These are phyloP conservation scores for Sebastes flavidus DNA, from an alignment of 2,797 vertebrate genomes.

Conservation along the genomic window DNA sequence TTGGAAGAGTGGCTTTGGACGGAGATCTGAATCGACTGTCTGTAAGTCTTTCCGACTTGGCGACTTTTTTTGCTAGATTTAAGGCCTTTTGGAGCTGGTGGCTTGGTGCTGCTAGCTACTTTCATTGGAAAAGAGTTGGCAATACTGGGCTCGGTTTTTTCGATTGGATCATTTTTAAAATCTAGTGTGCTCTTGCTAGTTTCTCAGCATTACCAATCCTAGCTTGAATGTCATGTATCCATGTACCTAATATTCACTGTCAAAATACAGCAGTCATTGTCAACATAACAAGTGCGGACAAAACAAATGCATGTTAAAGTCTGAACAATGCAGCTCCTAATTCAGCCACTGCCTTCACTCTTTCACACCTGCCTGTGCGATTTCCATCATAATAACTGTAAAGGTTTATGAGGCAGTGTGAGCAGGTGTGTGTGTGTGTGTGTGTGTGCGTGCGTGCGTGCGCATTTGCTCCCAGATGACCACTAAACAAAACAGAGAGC, in stretches of 20 bases:
- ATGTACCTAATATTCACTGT: background rate
- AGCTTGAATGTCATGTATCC: background rate
- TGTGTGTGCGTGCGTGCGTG: background rate
- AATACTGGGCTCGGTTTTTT: no score
- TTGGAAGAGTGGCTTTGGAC: no score
- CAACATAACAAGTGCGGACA: background rate
- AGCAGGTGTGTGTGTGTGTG: background rate
- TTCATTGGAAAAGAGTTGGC: no score
- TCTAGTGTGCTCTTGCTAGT: no score
- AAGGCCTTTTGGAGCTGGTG: no score
- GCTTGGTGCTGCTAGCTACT: no score
- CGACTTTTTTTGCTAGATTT: no score
- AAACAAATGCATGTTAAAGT: constrained; percentile 11
- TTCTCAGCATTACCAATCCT: no score
- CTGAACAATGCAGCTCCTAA: constrained; percentile 5
- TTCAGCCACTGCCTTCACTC: constrained; percentile 9
- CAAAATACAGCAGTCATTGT: background rate
- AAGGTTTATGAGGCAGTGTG: constrained; percentile 49
- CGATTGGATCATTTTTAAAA: no score
- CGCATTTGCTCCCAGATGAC: constrained; percentile 46
- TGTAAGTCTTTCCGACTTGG: no score
- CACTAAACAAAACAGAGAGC: constrained; percentile 48
- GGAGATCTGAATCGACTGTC: no score
- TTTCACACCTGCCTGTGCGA: constrained; percentile 31
- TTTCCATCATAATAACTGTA: constrained; percentile 57